Percentiles rank a stretch among this genome's conserved stretches.
These are phyloP conservation scores for Gasteruption jaculator DNA, from an alignment of 2,888 invertebrate species.

Conservation along the genomic window DNA sequence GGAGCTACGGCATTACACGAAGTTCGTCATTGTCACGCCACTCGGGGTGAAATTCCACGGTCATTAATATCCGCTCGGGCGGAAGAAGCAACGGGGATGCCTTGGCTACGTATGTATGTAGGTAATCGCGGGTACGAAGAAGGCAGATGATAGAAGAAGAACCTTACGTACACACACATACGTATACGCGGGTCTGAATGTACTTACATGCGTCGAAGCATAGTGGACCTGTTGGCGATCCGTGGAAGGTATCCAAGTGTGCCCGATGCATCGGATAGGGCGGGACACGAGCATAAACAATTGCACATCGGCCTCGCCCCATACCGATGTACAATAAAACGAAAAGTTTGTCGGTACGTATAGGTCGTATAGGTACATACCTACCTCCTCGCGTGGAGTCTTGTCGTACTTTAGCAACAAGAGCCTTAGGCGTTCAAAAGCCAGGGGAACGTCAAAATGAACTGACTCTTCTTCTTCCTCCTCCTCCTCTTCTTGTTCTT, in stretches of 20 bases:
- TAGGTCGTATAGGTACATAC: too few species aligned
- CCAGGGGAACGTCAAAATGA: too few species aligned
- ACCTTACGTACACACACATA: too few species aligned
- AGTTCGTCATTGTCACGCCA: constrained; percentile 34
- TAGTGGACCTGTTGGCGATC: too few species aligned
- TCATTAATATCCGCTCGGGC: constrained; percentile 37
- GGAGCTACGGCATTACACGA: constrained; percentile 14
- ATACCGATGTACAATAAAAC: constrained; percentile 42
- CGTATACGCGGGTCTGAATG: too few species aligned
- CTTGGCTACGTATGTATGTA: too few species aligned
- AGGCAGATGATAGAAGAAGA: too few species aligned
- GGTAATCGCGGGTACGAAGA: too few species aligned
- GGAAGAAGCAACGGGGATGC: constrained; percentile 26
- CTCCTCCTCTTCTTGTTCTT: constrained; percentile 3
- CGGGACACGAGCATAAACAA: constrained; percentile 50
- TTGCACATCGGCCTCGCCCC: constrained; percentile 49
- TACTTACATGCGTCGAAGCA: too few species aligned
- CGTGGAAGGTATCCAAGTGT: constrained; percentile 31
- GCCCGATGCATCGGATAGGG: constrained; percentile 48
- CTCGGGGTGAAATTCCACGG: constrained; percentile 23
- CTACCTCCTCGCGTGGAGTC: too few species aligned
- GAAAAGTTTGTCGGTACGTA: constrained; percentile 27
- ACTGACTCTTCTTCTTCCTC: constrained; percentile 14
- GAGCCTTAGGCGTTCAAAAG: too few species aligned
- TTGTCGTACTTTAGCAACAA: too few species aligned